Evolutionary conservation across 2,888 invertebrate genomes (phyloP).

Genomic region (Pollenia labialis): DNA sequence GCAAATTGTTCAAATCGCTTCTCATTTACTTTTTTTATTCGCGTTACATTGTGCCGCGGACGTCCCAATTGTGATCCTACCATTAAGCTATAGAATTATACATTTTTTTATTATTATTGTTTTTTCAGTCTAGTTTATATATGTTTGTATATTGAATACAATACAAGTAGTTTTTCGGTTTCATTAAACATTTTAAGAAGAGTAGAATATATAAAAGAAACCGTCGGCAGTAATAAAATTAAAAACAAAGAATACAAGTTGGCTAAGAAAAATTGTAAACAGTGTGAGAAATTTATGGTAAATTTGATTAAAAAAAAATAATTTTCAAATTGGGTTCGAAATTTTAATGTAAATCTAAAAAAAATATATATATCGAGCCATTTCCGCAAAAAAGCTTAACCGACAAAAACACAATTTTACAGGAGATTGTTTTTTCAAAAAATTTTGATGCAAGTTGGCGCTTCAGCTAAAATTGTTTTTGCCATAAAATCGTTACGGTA

Average conservation of each 20-base stretch:
- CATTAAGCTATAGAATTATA: not conserved
- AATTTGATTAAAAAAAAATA: not conserved
- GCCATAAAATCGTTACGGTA: no score
- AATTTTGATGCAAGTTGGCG: no score
- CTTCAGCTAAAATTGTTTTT: no score
- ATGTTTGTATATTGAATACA: conserved; percentile 47
- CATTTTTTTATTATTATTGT: conserved; percentile 16
- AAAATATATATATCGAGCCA: no score
- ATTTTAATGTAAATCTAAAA: no score
- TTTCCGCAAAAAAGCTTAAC: no score
- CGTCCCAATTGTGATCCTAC: no score
- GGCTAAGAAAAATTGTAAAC: conserved; percentile 20
- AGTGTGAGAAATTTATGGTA: conserved; percentile 25
- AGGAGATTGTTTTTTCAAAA: no score
- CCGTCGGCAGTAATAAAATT: conserved; percentile 8
- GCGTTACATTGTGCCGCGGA: no score
- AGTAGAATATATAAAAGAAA: conserved; percentile 11
- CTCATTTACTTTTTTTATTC: no score
- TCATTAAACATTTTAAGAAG: conserved; percentile 57
- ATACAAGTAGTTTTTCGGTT: conserved; percentile 69
- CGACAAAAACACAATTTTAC: no score
- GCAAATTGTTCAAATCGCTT: no score
- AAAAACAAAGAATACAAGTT: conserved; percentile 47
- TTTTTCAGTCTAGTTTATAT: conserved; percentile 31
- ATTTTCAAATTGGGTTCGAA: not conserved